Conservation (phyloP, 2,888 invertebrate genomes). For the Tenthredo distinguenda region DNA sequence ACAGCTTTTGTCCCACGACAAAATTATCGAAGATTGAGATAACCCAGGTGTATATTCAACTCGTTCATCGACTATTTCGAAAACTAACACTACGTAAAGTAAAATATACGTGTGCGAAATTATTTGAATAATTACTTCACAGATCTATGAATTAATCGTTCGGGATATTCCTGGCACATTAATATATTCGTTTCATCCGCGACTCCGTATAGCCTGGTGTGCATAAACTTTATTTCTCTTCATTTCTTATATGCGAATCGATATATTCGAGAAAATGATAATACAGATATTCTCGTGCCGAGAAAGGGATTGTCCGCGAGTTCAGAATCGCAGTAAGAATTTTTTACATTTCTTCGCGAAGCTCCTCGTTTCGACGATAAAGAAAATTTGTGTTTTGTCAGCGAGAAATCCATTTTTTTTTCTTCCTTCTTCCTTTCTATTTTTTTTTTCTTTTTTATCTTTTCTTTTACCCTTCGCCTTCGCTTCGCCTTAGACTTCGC, state of each 20-base stretch:
- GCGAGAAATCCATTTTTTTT: slow-evolving; percentile 36
- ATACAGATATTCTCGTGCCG: background rate
- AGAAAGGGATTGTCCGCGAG: background rate
- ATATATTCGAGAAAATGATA: slow-evolving; percentile 17
- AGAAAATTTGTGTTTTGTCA: slow-evolving; percentile 46
- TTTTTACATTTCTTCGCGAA: slow-evolving; percentile 15
- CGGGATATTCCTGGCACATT: too few relatives aligned
- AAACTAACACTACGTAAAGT: background rate
- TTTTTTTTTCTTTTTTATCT: background rate
- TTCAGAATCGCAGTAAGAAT: slow-evolving; percentile 10
- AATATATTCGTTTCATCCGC: background rate
- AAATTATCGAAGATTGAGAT: background rate
- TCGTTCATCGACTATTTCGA: background rate
- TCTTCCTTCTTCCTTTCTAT: background rate
- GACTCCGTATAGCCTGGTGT: background rate
- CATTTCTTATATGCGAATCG: background rate
- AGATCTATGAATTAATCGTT: too few relatives aligned
- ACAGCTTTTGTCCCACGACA: background rate
- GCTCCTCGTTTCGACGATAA: slow-evolving; percentile 25
- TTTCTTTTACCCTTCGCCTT: slow-evolving; percentile 11
- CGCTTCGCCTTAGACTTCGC: background rate
- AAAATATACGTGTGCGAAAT: background rate
- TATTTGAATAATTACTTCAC: background rate
- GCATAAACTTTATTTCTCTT: background rate
- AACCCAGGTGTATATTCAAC: background rate